phyloP scores from a whole-genome alignment of 1,140 invertebrate species.

The Mya arenaria region DNA sequence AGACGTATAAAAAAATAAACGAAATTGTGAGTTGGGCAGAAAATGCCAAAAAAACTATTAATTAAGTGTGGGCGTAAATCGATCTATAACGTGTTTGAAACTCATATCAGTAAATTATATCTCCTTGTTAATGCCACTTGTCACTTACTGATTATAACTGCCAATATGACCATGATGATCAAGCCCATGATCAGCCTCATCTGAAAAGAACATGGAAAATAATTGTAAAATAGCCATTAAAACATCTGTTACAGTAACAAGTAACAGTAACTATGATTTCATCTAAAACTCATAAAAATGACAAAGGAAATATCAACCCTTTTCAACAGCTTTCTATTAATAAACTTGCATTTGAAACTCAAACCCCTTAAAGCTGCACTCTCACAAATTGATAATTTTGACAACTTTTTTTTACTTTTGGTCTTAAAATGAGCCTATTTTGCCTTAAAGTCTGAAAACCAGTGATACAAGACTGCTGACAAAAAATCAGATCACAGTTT shows the following conservation, averaged over 20 bases:
- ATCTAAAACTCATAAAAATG: not conserved
- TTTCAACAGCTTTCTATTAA: not conserved
- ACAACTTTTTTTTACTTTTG: too few species aligned
- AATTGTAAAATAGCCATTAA: not conserved
- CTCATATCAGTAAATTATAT: too few species aligned
- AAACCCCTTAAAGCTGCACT: not conserved
- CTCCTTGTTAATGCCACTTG: too few species aligned
- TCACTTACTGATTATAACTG: conserved; percentile 71
- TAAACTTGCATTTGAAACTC: not conserved
- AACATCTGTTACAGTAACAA: not conserved
- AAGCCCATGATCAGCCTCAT: conserved; percentile 66
- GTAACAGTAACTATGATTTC: not conserved
- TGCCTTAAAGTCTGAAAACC: too few species aligned
- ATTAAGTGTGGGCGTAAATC: too few species aligned
- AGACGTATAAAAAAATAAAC: too few species aligned
- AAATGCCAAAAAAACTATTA: too few species aligned
- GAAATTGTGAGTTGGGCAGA: too few species aligned
- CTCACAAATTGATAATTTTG: not conserved
- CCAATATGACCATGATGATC: conserved; percentile 65
- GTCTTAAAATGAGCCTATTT: too few species aligned
- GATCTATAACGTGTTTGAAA: too few species aligned
- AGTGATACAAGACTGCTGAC: too few species aligned
- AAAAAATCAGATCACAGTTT: too few species aligned
- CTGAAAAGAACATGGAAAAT: conserved; percentile 57
- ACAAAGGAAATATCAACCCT: not conserved